Evolutionary conservation across 2,888 invertebrate species (phyloP).

Genomic region (Stenichneumon culpator): DNA sequence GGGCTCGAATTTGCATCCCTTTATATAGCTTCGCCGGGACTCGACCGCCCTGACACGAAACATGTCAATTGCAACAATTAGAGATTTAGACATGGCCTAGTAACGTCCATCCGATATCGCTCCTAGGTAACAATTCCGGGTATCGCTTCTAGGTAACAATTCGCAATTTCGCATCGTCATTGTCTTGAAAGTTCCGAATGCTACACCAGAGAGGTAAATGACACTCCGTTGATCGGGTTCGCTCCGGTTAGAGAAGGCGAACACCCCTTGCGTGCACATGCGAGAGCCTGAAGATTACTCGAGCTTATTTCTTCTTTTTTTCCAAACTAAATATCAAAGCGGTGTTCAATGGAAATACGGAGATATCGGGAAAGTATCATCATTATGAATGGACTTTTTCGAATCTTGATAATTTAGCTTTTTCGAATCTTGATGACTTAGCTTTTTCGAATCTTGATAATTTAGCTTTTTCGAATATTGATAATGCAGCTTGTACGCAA

Average conservation of each 20-base stretch:
- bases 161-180: conserved; percentile 66
- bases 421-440: background rate
- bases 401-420: background rate
- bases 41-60: conserved; percentile 73
- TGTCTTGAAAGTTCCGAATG: conserved; percentile 64
- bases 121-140: background rate
- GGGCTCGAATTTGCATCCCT: conserved; percentile 67
- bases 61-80: conserved; percentile 79
- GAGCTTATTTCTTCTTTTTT: background rate
- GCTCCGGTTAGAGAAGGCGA: conserved; percentile 1
- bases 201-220: conserved; percentile 2
- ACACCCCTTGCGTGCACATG: background rate
- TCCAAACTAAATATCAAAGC: background rate
- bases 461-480: background rate
- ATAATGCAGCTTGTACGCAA: background rate
- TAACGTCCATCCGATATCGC: conserved; percentile 74
- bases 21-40: conserved; percentile 71
- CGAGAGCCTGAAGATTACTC: background rate
- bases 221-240: conserved; percentile 29
- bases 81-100: conserved; percentile 76
- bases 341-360: too few relatives aligned
- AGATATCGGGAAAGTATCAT: background rate
- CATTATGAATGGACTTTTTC: background rate
- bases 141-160: conserved; percentile 17
- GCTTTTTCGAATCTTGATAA: background rate